A percentile compares a stretch with the other conserved stretches of the same genome.
phyloP scores from a whole-genome alignment of 2,113 vertebrate genomes.

The Pontoporia blainvillei region DNA sequence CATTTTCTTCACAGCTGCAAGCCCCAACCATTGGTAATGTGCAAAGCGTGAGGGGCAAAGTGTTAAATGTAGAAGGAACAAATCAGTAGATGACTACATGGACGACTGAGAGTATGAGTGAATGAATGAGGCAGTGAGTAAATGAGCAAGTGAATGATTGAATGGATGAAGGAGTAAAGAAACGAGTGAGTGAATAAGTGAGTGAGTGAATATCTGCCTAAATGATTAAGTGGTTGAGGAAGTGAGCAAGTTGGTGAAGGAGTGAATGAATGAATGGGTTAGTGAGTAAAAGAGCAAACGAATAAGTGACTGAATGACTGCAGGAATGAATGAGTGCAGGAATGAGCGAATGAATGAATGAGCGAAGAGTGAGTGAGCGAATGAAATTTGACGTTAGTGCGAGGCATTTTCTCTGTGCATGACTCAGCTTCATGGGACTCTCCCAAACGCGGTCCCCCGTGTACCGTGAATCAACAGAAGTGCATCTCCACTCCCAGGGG shows the following conservation, averaged over 20 bases:
- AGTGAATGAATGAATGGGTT: not conserved
- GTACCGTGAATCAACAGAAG: no score
- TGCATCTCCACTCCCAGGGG: not conserved
- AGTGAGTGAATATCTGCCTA: not conserved
- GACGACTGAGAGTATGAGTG: not conserved
- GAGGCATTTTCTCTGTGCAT: not conserved
- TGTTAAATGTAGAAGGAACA: not conserved
- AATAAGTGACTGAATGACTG: not conserved
- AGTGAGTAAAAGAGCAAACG: no score
- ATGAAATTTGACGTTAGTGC: no score
- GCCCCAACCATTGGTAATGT: accelerated
- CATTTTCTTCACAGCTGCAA: not conserved
- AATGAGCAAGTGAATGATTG: accelerated
- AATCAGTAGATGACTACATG: not conserved
- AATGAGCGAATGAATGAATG: not conserved
- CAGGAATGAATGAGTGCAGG: not conserved
- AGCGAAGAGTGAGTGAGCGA: no score
- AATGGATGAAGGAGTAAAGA: not conserved
- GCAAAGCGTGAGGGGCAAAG: no score
- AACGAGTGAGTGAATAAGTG: no score
- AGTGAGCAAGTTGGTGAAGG: accelerated
- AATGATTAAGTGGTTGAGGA: not conserved
- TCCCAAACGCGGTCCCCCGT: not conserved
- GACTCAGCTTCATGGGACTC: no score
- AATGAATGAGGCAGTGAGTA: not conserved